phyloP scores from a whole-genome alignment of 2,113 vertebrate genomes.

The Alethe castanea region DNA sequence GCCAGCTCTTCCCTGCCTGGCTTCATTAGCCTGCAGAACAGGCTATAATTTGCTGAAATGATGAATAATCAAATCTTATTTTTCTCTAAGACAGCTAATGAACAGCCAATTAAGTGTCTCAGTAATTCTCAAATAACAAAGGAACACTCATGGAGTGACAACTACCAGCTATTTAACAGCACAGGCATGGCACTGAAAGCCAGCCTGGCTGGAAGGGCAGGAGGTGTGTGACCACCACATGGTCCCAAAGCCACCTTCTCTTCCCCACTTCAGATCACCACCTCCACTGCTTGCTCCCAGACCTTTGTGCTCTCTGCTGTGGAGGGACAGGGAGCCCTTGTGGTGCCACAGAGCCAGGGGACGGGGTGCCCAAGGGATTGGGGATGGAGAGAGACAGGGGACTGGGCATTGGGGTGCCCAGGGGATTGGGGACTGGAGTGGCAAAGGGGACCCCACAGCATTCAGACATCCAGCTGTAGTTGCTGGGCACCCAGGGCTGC shows the following conservation, averaged over 20 bases:
- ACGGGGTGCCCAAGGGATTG: background rate
- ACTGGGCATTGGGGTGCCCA: too few relatives aligned
- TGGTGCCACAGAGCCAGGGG: background rate
- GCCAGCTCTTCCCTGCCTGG: background rate
- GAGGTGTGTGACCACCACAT: background rate
- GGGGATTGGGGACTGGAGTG: too few relatives aligned
- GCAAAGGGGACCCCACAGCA: background rate
- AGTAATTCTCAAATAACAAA: conserved; percentile 6
- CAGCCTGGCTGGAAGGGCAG: background rate
- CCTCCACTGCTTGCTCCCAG: background rate
- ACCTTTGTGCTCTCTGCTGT: background rate
- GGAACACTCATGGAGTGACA: background rate
- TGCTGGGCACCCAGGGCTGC: background rate
- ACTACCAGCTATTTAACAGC: background rate
- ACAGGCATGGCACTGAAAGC: background rate
- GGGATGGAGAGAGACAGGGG: background rate
- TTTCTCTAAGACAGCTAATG: conserved; percentile 25
- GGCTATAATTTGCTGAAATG: conserved; percentile 4
- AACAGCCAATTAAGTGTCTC: conserved; percentile 9
- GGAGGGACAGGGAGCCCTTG: background rate
- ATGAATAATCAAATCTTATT: conserved; percentile 30
- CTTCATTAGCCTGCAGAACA: background rate
- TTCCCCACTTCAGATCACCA: background rate
- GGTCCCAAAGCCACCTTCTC: background rate
- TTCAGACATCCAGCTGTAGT: background rate